These are phyloP conservation scores for Ibidorhyncha struthersii DNA, from an alignment of 2,113 vertebrate genomes.

Conservation along the genomic window DNA sequence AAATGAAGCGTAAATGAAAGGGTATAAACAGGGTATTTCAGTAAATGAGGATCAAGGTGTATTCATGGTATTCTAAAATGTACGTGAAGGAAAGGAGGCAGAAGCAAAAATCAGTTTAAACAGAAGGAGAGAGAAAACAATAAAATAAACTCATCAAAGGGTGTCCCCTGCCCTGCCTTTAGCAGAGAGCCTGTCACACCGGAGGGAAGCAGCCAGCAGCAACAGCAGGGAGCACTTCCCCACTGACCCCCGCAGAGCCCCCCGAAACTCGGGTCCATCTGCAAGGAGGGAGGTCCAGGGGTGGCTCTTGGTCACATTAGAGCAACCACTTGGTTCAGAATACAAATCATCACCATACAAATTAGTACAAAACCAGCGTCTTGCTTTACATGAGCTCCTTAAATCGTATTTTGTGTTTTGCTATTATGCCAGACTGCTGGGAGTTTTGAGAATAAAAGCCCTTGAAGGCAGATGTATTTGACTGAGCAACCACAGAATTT, in stretches of 20 bases:
- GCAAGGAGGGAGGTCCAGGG: neutral
- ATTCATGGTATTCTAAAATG: neutral
- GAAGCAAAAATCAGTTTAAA: neutral
- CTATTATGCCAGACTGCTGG: neutral
- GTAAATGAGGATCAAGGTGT: neutral
- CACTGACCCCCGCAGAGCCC: neutral
- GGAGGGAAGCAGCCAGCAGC: neutral
- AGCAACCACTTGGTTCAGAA: neutral
- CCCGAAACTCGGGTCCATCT: neutral
- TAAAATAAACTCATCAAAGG: neutral
- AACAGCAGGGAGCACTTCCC: neutral
- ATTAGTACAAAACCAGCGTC: neutral
- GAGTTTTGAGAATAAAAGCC: neutral
- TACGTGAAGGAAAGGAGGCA: neutral
- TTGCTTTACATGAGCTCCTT: neutral
- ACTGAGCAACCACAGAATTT: neutral
- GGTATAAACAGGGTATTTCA: accelerated
- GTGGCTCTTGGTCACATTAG: neutral
- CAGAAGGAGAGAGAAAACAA: neutral
- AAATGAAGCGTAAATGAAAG: neutral
- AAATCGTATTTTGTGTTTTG: neutral
- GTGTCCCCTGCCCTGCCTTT: neutral
- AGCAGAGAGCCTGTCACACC: neutral
- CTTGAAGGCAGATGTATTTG: neutral
- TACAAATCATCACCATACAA: neutral